phyloP scores from a whole-genome alignment of 1,140 invertebrate species.

The Bombus affinis region DNA sequence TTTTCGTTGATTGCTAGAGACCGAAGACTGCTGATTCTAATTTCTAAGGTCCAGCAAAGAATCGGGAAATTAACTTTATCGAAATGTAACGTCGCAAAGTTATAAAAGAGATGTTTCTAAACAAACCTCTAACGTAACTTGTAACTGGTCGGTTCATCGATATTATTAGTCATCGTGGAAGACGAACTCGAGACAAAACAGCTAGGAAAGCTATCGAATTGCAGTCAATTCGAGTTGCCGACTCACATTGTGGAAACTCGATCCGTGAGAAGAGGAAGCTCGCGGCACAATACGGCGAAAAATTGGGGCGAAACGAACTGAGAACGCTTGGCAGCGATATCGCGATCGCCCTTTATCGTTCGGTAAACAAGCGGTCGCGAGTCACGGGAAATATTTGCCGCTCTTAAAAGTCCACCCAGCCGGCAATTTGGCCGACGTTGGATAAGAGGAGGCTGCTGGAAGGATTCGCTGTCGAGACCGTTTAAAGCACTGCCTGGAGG shows the following conservation, averaged over 20 bases:
- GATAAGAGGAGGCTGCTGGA: not conserved
- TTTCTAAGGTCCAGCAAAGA: too few species aligned
- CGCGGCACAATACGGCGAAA: not conserved
- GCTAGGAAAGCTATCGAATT: slow-evolving; percentile 1
- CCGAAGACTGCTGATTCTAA: too few species aligned
- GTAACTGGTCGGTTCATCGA: too few species aligned
- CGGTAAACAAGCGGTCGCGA: slow-evolving; percentile 15
- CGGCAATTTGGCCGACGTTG: not conserved
- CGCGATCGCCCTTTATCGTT: not conserved
- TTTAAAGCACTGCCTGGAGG: not conserved
- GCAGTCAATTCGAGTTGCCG: not conserved
- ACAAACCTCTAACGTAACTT: too few species aligned
- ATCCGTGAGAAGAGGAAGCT: not conserved
- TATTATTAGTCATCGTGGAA: too few species aligned
- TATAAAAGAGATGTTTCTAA: too few species aligned
- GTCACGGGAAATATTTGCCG: slow-evolving; percentile 17
- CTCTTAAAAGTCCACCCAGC: not conserved
- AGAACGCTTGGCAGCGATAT: not conserved
- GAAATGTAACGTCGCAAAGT: too few species aligned
- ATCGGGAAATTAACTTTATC: too few species aligned
- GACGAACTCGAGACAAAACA: too few species aligned
- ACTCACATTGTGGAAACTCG: not conserved
- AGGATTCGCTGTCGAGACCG: not conserved
- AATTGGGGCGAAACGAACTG: not conserved
- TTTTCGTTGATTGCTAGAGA: too few species aligned